These are phyloP conservation scores for Chrysoperla carnea DNA, from an alignment of 1,140 invertebrate genomes.

Conservation along the genomic window DNA sequence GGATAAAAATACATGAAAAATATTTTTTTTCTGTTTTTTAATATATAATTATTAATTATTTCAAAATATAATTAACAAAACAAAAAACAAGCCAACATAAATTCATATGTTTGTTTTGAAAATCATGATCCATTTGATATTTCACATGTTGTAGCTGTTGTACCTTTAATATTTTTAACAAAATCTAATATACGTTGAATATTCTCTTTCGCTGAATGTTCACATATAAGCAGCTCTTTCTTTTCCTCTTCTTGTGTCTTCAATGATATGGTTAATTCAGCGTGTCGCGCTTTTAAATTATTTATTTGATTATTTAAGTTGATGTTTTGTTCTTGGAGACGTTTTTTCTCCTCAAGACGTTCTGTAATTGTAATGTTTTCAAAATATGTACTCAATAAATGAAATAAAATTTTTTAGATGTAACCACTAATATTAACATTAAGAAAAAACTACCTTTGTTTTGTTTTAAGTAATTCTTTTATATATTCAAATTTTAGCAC, in stretches of 20 bases:
- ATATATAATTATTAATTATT: too few relatives aligned
- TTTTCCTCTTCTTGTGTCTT: constrained; percentile 15
- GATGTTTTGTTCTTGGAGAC: constrained; percentile 17
- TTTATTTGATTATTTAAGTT: constrained; percentile 15
- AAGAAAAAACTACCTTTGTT: background rate
- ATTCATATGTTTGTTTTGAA: too few relatives aligned
- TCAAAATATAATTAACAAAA: too few relatives aligned
- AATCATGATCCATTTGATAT: too few relatives aligned
- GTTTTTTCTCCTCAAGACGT: constrained; percentile 12
- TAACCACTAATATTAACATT: too few relatives aligned
- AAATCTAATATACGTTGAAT: constrained; percentile 17
- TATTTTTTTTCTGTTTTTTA: too few relatives aligned
- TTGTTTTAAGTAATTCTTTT: too few relatives aligned
- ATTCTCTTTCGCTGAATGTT: constrained; percentile 16
- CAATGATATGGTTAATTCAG: constrained; percentile 17
- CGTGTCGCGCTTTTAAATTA: constrained; percentile 18
- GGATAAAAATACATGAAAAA: too few relatives aligned
- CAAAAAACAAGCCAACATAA: too few relatives aligned
- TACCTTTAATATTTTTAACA: constrained; percentile 13
- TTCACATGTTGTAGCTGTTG: background rate
- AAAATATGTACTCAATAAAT: constrained; percentile 8
- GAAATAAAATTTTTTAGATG: background rate
- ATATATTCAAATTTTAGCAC: too few relatives aligned
- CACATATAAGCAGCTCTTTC: constrained; percentile 12
- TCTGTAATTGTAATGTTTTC: constrained; percentile 14